These are phyloP conservation scores for Rhabdomys pumilio DNA, from an alignment of 2,797 vertebrate genomes.

Conservation along the genomic window DNA sequence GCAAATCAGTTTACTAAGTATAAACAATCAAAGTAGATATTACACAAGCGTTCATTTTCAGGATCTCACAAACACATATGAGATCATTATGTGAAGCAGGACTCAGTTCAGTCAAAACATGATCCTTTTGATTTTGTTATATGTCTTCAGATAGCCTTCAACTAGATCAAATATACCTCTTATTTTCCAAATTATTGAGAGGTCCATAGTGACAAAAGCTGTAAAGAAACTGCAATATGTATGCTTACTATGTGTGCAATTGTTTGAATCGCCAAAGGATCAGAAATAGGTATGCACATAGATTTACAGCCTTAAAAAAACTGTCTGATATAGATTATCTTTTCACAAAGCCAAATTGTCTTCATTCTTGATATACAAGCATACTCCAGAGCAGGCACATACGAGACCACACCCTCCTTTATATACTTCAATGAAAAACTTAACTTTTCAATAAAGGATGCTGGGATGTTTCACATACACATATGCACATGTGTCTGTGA, in stretches of 20 bases:
- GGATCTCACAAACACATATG: not conserved
- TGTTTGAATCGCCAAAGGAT: conserved; percentile 43
- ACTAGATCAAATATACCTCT: not conserved
- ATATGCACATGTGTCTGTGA: not conserved
- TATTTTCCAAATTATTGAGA: conserved; percentile 37
- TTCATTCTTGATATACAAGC: not conserved
- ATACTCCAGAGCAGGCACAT: fast-evolving
- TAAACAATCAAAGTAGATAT: not conserved
- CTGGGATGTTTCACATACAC: not conserved
- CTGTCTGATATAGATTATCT: not conserved
- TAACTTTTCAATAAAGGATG: conserved; percentile 32
- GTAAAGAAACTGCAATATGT: not conserved
- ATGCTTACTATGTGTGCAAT: not conserved
- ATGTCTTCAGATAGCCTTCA: conserved; percentile 46
- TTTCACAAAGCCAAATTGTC: conserved; percentile 26
- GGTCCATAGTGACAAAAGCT: not conserved
- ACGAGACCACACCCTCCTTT: fast-evolving
- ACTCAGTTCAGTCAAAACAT: not conserved
- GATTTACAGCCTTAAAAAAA: conserved; percentile 14
- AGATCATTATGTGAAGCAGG: not conserved
- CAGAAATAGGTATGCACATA: not conserved
- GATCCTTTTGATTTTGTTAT: conserved; percentile 40
- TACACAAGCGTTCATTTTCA: not conserved
- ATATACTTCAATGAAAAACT: not conserved
- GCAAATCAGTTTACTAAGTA: not conserved